Base-by-base conservation (phyloP, 92 coral and sea anemone genomes). In the Isaurus tuberculatus region DNA sequence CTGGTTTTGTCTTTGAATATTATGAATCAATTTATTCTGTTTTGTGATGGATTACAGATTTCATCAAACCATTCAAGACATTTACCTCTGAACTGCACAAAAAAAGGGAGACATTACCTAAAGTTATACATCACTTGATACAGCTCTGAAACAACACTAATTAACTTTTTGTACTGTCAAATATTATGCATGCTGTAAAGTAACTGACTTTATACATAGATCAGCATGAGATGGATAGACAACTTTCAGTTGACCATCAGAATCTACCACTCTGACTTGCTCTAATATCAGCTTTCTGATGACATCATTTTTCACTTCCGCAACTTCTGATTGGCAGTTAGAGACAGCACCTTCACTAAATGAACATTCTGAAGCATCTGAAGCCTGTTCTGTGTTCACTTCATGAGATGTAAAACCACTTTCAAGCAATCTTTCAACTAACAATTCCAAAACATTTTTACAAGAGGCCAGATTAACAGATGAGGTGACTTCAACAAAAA, bases 141-240 rank as follows among this genome's bases (percentile, higher is more conserved):
- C 63, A 19, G 9, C 23, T 2, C 27, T 19, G 23, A n/a, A 17
- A 19, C 19, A 1, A 20, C 2, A 20, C 8, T 6, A 20, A 15
- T 15, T 16, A 3, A 48, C 19, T 17, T 19, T 49, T 10, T 49
- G 22, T 15, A 5, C 22, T 13, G 4, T 49, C 22, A 1, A 17
- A 4, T 3, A n/a, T 55, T n/a, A 55, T 0, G n/a, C 49, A 26
- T 81, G 75, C 40, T 57, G 65, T 34, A 87, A 78, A 28, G 84
- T 89, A 8, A 84, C 73, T 22, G 92, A 79, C 27, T 95, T 94
- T 10, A 85, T 16, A n/a, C 88, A 85, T 48, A 97, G 85, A 74
- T 97, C 99, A 57, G 90, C 94, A 83, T 88, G 86, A 0, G 99
- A 97, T 31, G 99, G 99, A 75, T 94, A 97, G 15, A 97, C 98